Percentiles rank a stretch among this genome's conserved stretches.
These are phyloP conservation scores for Micoletzkya japonica DNA, from an alignment of 2,888 invertebrate species.

Conservation along the genomic window DNA sequence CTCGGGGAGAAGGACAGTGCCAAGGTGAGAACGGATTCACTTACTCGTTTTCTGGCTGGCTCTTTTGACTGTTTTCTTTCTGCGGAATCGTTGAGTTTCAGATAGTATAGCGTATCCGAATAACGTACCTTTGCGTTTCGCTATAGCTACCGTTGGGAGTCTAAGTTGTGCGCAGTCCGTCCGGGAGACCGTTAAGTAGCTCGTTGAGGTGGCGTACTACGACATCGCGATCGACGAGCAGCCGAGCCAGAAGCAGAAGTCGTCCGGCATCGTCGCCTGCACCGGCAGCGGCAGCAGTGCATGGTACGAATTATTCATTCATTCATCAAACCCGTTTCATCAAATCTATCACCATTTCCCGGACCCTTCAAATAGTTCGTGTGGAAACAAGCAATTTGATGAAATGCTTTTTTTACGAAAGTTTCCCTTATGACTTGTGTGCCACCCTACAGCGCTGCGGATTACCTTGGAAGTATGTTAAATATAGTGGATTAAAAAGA, in stretches of 20 bases:
- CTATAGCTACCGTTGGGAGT: no score
- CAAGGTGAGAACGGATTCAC: slow-evolving; percentile 63
- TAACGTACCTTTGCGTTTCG: no score
- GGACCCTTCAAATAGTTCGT: no score
- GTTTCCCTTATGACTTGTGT: no score
- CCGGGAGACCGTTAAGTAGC: not conserved
- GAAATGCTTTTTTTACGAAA: no score
- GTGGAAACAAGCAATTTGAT: no score
- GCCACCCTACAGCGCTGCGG: no score
- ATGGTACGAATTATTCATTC: not conserved
- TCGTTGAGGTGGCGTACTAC: slow-evolving; percentile 37
- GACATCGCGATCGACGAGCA: slow-evolving; percentile 71
- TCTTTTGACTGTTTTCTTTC: not conserved
- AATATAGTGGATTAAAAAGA: no score
- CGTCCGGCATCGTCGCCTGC: slow-evolving; percentile 90
- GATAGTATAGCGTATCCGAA: not conserved
- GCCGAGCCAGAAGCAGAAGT: slow-evolving; percentile 83
- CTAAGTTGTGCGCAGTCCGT: no score
- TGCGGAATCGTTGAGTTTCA: not conserved
- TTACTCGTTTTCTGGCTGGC: not conserved
- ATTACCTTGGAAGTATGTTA: no score
- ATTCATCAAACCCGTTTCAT: not conserved
- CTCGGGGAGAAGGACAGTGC: slow-evolving; percentile 94
- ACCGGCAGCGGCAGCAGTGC: slow-evolving; percentile 73
- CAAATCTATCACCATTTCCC: no score